Conservation (phyloP, 2,797 vertebrate species). For the Squalus acanthias region DNA sequence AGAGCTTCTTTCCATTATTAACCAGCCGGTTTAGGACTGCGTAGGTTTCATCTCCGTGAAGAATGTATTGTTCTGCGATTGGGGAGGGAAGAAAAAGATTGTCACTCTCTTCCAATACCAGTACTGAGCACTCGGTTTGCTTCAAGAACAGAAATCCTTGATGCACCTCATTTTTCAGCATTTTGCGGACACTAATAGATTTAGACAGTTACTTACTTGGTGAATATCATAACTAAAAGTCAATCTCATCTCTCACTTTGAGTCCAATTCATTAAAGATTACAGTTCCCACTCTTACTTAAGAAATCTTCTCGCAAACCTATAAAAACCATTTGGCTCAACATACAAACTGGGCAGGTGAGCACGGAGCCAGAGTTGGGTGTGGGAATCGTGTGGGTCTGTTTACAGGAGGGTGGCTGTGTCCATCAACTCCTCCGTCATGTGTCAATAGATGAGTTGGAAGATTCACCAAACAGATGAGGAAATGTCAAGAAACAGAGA, state of each 20-base stretch:
- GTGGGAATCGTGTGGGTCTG: background rate
- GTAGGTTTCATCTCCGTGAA: conserved; percentile 64
- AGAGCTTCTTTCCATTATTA: conserved; percentile 66
- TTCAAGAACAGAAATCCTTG: background rate
- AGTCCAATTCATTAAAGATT: background rate
- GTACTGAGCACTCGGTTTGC: background rate
- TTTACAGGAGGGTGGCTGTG: background rate
- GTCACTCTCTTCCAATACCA: background rate
- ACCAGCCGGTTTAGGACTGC: conserved; percentile 65
- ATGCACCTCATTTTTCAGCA: background rate
- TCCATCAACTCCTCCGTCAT: background rate
- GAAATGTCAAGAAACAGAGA: background rate
- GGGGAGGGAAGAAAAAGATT: background rate
- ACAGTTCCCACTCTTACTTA: background rate
- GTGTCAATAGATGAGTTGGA: background rate
- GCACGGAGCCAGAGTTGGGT: background rate
- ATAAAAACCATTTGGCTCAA: background rate
- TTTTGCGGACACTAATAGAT: background rate
- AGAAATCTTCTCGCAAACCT: background rate
- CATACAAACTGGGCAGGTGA: background rate
- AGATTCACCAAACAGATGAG: background rate
- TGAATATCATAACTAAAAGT: background rate
- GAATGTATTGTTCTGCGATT: conserved; percentile 61
- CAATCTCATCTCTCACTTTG: background rate
- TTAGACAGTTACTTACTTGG: background rate